These are phyloP conservation scores for Enchytraeus crypticus DNA, from an alignment of 2,888 invertebrate genomes.

Conservation along the genomic window DNA sequence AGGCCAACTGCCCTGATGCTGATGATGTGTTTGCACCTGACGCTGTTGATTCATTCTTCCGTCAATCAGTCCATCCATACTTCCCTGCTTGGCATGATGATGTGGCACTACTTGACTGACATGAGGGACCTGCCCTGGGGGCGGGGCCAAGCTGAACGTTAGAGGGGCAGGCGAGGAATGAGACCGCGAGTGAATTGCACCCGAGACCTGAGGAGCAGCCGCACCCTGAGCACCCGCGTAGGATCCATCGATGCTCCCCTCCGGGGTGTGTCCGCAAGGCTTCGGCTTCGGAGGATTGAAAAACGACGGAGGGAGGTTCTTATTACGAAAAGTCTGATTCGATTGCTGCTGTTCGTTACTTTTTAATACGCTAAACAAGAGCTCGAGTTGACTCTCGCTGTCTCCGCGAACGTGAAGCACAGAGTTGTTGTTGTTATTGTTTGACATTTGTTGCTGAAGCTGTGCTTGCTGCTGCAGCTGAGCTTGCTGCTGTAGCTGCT, in stretches of 20 bases:
- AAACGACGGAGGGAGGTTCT: conserved; percentile 16
- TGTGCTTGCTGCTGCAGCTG: background rate
- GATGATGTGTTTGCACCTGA: background rate
- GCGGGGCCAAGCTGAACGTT: conserved; percentile 11
- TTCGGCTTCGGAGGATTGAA: conserved; percentile 15
- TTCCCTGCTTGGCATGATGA: conserved; percentile 6
- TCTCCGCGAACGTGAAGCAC: conserved; percentile 15
- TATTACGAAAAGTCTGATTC: conserved; percentile 11
- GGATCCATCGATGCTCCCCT: conserved; percentile 11
- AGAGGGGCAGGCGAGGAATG: conserved; percentile 16
- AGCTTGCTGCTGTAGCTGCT: conserved; percentile 1
- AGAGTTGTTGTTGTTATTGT: background rate
- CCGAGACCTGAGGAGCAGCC: background rate
- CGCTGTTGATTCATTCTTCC: background rate
- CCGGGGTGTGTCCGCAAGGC: conserved; percentile 12
- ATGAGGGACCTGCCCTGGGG: background rate
- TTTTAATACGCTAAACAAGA: conserved; percentile 15
- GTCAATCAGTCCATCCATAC: background rate
- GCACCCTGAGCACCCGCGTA: background rate
- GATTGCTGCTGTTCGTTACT: conserved; percentile 8
- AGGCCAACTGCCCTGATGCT: background rate
- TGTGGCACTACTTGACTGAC: conserved; percentile 2
- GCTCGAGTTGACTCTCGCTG: conserved; percentile 13
- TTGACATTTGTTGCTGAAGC: conserved; percentile 10
- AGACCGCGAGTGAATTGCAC: conserved; percentile 9